Base-by-base conservation (phyloP, 1,140 invertebrate genomes). In the Caenorhabditis briggsae region DNA sequence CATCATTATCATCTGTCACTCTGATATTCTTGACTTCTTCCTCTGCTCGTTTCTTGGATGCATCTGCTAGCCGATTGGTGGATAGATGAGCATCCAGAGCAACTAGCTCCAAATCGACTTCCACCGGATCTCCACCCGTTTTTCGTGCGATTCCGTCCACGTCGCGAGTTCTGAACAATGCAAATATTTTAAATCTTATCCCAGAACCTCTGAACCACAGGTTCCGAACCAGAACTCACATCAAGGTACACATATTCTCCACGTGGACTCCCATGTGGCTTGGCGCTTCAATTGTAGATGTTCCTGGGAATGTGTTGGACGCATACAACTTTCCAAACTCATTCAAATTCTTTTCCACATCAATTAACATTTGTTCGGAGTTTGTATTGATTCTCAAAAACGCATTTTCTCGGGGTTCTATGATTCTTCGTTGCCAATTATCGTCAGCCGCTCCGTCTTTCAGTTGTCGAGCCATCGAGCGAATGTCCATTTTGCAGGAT, bases 81-180 rank as follows among this genome's bases (percentile, higher is more conserved):
- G 70, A n/a, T 33, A 78, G 12, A 23, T 78, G 70, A 14, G 70
- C 2, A n/a, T 78, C 70, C 20, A 78, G 14, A 48, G 53, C 82
- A 5, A 82, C 23, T 0, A 48, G 9, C 18, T 20, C n/a, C 48
- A 87, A 20, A 18, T 74, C 50, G 8, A 84, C 88, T 64, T 85
- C 74, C 16, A 89, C 61, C 2, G 87, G 88, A 46, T 89, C 88
- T 23, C 88, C 88, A n/a, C 87, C 88, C 53, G 84, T 82, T 14
- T 55, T 89, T 59, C 87, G 18, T 14, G 61, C 18, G 33, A 61
- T 78, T 2, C 86, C 84, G 50, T 89, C 88, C 1, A 88, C 85
- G 41, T 89, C 88, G 53, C 46, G 78, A 14, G 88, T 89, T 9
- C 83, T 78, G 33, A 55, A 82, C 74, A 88, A 12, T 20, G 82